Evolutionary conservation across 2,888 invertebrate species (phyloP).

Genomic region (Ormyrus rosae): DNA sequence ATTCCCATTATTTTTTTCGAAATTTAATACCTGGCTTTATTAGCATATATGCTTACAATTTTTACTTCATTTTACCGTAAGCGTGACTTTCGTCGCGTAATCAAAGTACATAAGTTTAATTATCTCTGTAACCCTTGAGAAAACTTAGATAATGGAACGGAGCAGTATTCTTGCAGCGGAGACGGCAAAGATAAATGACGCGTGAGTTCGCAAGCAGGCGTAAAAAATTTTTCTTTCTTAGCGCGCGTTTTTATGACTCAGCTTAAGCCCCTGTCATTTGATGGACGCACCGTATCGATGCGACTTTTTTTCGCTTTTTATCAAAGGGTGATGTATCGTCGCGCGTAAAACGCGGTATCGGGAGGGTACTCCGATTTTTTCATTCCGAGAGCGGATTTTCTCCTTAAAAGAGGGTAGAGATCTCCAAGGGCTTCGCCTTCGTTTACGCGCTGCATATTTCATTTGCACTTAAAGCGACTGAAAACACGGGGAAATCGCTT

Average conservation of each 20-base stretch:
- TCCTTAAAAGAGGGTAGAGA: not conserved
- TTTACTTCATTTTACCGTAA: too few species aligned
- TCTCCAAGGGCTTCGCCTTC: conserved; percentile 9
- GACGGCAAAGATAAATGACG: not conserved
- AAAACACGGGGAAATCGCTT: too few species aligned
- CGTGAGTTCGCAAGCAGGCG: not conserved
- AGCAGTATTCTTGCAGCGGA: not conserved
- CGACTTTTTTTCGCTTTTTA: conserved; percentile 7
- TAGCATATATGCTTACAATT: too few species aligned
- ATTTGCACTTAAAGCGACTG: too few species aligned
- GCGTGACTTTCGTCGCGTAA: too few species aligned
- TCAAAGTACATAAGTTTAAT: not conserved
- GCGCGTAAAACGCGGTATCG: conserved; percentile 13
- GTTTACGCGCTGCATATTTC: not conserved
- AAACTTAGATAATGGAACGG: not conserved
- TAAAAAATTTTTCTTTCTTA: conserved; percentile 24
- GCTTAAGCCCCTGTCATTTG: conserved; percentile 1
- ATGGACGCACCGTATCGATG: conserved; percentile 7
- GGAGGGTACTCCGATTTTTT: not conserved
- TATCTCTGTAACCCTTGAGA: not conserved
- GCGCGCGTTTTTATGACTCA: conserved; percentile 16
- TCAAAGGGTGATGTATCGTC: conserved; percentile 27
- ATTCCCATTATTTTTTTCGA: too few species aligned
- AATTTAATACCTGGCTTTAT: too few species aligned
- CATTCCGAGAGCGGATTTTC: conserved; percentile 11